phyloP scores from a whole-genome alignment of 2,113 vertebrate species.

The Castor canadensis region DNA sequence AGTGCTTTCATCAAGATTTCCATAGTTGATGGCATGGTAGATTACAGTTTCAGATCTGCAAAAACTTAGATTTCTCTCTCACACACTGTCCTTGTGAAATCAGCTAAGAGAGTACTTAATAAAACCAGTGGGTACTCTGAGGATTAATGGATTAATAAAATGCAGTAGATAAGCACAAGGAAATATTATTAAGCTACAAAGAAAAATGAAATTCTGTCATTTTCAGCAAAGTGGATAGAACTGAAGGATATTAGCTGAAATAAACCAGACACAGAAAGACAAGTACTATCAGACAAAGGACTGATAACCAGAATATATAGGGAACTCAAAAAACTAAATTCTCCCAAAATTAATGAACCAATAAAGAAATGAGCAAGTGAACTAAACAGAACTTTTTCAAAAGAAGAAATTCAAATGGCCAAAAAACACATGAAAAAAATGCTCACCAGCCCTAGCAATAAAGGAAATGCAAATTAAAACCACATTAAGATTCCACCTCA shows the following conservation, averaged over 20 bases:
- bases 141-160: background rate
- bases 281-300: background rate
- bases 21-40: background rate
- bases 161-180: background rate
- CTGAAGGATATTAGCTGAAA: too few species aligned
- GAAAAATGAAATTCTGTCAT: background rate
- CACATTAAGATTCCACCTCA: too few species aligned
- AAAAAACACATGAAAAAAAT: too few species aligned
- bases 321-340: too few species aligned
- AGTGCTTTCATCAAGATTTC: background rate
- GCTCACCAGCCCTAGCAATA: too few species aligned
- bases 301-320: too few species aligned
- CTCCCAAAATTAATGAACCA: too few species aligned
- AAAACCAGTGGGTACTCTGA: background rate
- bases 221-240: background rate
- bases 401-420: too few species aligned
- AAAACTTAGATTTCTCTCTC: background rate
- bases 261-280: background rate
- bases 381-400: too few species aligned
- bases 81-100: background rate
- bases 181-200: background rate
- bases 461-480: too few species aligned
- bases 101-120: background rate
- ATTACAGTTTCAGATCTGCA: background rate
- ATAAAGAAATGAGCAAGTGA: too few species aligned